Conservation (phyloP, 2,888 invertebrate genomes). For the Limulus polyphemus region DNA sequence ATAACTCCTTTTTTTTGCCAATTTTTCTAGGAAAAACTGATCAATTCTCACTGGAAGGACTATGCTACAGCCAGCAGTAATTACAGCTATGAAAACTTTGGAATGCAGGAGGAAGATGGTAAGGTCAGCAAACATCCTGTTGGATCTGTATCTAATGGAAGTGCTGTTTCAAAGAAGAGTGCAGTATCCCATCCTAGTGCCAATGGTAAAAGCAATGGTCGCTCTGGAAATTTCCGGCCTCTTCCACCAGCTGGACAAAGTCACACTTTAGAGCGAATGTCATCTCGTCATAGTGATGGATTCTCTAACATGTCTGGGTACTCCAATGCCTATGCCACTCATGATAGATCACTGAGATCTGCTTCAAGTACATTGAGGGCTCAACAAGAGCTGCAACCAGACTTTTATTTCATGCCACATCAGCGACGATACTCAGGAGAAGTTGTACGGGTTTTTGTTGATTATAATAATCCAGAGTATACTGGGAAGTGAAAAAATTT, state of each 20-base stretch:
- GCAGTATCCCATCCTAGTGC: constrained; percentile 8
- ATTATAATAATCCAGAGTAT: constrained; percentile 50
- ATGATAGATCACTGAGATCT: constrained; percentile 8
- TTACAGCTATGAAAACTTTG: constrained; percentile 78
- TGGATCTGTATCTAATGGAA: constrained; percentile 23
- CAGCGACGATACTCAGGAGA: constrained; percentile 87
- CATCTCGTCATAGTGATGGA: constrained; percentile 1
- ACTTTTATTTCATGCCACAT: constrained; percentile 91
- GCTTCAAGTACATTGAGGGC: background rate
- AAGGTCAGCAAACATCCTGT: constrained; percentile 15
- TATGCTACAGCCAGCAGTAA: constrained; percentile 58
- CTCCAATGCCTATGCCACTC: constrained; percentile 13
- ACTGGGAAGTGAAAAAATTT: constrained; percentile 3
- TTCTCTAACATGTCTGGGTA: background rate
- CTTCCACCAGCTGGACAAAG: constrained; percentile 20
- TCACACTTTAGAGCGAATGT: constrained; percentile 10
- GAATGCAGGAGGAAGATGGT: constrained; percentile 24
- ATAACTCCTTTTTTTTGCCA: background rate
- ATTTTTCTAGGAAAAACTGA: constrained; percentile 57
- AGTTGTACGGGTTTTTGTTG: constrained; percentile 68
- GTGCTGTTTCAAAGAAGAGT: constrained; percentile 3
- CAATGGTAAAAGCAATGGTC: constrained; percentile 20
- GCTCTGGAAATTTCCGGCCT: constrained; percentile 14
- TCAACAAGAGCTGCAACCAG: constrained; percentile 42
- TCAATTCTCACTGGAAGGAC: constrained; percentile 78